Evolutionary conservation across 2,888 invertebrate species (phyloP).

Genomic region (Diplolepis rosae): DNA sequence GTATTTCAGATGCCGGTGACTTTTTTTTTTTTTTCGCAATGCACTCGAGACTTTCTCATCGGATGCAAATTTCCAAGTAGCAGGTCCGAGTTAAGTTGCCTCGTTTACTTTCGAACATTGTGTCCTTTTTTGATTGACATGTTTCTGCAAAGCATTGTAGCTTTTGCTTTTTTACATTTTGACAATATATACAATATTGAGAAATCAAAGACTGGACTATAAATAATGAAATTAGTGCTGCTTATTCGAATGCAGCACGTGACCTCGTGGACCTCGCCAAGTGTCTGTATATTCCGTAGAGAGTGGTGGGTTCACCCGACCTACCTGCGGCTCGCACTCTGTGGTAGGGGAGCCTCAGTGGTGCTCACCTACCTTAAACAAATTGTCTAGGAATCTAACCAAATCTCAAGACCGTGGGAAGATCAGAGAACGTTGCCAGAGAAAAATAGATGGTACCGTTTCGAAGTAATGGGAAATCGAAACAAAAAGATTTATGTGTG

Average conservation of each 20-base stretch:
- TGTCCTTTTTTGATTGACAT: background rate
- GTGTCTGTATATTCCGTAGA: constrained; percentile 65
- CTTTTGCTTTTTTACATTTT: background rate
- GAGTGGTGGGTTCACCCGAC: constrained; percentile 65
- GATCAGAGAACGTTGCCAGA: background rate
- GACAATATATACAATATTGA: constrained; percentile 11
- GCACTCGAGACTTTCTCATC: background rate
- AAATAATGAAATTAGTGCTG: constrained; percentile 64
- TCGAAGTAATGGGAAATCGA: too few relatives aligned
- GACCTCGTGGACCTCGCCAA: constrained; percentile 67
- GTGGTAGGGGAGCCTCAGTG: constrained; percentile 50
- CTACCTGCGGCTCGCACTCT: constrained; percentile 65
- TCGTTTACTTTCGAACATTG: background rate
- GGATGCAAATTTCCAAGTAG: constrained; percentile 5
- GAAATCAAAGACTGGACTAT: constrained; percentile 56
- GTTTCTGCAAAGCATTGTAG: background rate
- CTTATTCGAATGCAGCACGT: constrained; percentile 63
- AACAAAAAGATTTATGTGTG: too few relatives aligned
- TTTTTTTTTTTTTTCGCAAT: background rate
- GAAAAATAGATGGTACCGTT: too few relatives aligned
- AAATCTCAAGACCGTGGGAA: background rate
- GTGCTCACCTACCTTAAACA: constrained; percentile 50
- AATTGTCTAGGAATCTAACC: background rate
- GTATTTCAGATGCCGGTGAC: background rate
- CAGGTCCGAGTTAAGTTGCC: too few relatives aligned